phyloP scores from a whole-genome alignment of 2,113 vertebrate genomes.

The Bathybates hornii region DNA sequence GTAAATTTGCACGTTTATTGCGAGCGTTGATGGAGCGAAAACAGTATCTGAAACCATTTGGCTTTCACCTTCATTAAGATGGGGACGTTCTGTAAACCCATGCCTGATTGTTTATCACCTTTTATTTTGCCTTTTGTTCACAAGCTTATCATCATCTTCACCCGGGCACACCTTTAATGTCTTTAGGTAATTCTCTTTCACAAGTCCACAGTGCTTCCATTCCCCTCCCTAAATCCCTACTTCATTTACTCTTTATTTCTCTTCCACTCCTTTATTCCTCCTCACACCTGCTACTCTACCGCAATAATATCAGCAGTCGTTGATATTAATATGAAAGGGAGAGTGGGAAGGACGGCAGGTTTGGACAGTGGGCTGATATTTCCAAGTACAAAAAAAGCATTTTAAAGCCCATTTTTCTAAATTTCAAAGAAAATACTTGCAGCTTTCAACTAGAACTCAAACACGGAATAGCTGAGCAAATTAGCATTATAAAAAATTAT shows the following conservation, averaged over 20 bases:
- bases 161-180: background rate
- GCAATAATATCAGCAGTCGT: background rate
- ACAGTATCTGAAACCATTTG: background rate
- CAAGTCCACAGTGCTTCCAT: background rate
- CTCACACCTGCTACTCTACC: background rate
- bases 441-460: background rate
- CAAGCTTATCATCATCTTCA: background rate
- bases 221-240: constrained; percentile 38
- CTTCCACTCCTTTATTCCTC: background rate
- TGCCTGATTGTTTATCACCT: background rate
- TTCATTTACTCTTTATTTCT: constrained; percentile 44
- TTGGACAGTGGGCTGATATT: background rate
- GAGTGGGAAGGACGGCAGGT: background rate
- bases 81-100: background rate
- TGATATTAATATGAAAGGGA: background rate
- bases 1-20: background rate
- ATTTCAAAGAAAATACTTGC: background rate
- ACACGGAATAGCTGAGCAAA: background rate
- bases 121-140: constrained; percentile 9
- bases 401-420: background rate
- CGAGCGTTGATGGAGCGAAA: background rate
- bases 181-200: background rate
- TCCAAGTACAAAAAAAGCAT: background rate
- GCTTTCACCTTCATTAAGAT: background rate
- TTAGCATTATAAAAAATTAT: background rate